Evolutionary conservation across 2,888 invertebrate species (phyloP).

Genomic region (Diaprepes abbreviatus): DNA sequence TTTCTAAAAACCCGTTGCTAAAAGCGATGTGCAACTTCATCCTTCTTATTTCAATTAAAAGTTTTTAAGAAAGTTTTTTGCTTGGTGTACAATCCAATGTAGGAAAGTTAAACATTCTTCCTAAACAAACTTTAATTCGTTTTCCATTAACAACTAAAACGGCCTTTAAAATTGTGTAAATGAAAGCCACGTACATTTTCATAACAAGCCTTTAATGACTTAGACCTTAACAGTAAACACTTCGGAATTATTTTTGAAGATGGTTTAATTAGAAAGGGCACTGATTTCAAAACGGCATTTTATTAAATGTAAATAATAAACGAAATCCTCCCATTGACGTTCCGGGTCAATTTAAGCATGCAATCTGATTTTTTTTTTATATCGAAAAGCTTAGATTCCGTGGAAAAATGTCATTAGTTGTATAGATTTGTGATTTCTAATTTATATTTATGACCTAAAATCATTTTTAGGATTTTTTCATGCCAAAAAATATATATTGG

Average conservation of each 20-base stretch:
- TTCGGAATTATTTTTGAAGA: not conserved
- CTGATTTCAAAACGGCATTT: too few species aligned
- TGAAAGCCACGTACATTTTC: not conserved
- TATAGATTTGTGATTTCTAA: too few species aligned
- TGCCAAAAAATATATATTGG: too few species aligned
- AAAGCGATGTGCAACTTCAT: conserved; percentile 1
- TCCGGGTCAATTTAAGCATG: too few species aligned
- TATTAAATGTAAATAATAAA: too few species aligned
- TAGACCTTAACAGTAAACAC: not conserved
- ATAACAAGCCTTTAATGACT: not conserved
- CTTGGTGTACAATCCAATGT: not conserved
- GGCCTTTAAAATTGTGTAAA: not conserved
- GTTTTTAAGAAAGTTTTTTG: conserved; percentile 14
- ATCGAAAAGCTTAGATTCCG: too few species aligned
- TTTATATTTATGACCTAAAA: too few species aligned
- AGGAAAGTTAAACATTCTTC: conserved; percentile 14
- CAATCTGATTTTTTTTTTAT: too few species aligned
- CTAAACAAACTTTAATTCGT: conserved; percentile 6
- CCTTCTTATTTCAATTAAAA: conserved; percentile 25
- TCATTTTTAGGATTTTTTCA: too few species aligned
- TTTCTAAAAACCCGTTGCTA: not conserved
- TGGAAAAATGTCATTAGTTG: too few species aligned
- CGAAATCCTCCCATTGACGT: too few species aligned
- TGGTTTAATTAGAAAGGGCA: too few species aligned
- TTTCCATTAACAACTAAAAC: conserved; percentile 3